Evolutionary conservation across 2,797 vertebrate species (phyloP).

Genomic region (Uromys caudimaculatus): DNA sequence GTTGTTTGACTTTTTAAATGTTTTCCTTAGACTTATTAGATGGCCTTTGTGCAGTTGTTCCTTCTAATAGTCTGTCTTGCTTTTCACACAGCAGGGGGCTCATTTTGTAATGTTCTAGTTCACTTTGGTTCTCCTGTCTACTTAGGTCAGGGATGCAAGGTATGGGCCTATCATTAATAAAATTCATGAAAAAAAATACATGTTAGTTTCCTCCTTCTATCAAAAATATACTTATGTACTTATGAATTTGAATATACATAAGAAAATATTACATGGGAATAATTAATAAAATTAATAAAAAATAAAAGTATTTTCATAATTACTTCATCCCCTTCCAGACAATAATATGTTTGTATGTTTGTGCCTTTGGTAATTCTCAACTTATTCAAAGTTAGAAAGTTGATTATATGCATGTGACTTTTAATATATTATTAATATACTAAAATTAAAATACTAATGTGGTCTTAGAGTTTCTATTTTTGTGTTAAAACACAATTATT

Average conservation of each 20-base stretch:
- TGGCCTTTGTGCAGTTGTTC: not conserved
- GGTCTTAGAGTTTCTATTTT: not conserved
- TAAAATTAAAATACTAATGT: not conserved
- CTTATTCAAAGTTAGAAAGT: not conserved
- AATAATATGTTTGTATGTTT: not conserved
- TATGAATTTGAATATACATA: conserved; percentile 16
- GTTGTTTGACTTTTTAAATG: conserved; percentile 31
- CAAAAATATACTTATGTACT: not conserved
- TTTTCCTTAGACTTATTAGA: conserved; percentile 47
- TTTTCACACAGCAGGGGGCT: not conserved
- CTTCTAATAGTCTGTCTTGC: not conserved
- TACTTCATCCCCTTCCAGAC: not conserved
- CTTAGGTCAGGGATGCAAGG: conserved; percentile 1
- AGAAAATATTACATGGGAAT: not conserved
- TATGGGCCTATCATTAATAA: not conserved
- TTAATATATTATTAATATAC: conserved; percentile 29
- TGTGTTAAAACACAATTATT: not conserved
- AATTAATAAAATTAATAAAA: not conserved
- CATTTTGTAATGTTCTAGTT: conserved; percentile 7
- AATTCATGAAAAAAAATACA: not conserved
- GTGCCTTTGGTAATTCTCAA: conserved; percentile 29
- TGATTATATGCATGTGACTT: not conserved
- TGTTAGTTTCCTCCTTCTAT: not conserved
- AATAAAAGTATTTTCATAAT: not conserved
- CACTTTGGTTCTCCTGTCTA: conserved; percentile 33